Percentiles rank a stretch among this genome's conserved stretches.
Evolutionary conservation across 2,888 invertebrate species (phyloP).

Genomic region (Pseudeuparius sepicola): DNA sequence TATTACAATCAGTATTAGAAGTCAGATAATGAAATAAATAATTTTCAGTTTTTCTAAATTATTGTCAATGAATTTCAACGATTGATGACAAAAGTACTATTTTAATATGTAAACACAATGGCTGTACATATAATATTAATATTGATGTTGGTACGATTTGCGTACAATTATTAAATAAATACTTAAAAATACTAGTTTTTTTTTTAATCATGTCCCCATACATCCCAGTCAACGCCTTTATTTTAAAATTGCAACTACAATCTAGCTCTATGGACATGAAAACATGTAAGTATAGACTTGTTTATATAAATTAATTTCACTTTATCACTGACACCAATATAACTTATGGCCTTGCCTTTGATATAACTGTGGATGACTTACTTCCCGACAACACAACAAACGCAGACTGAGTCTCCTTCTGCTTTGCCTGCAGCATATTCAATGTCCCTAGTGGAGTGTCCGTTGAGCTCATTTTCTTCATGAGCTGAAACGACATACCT

Average conservation of each 20-base stretch:
- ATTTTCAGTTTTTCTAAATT: constrained; percentile 24
- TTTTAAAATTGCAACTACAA: no score
- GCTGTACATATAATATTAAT: constrained; percentile 38
- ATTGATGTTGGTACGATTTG: constrained; percentile 39
- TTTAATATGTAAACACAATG: constrained; percentile 40
- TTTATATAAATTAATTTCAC: no score
- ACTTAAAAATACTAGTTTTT: no score
- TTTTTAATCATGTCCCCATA: no score
- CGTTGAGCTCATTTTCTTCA: constrained; percentile 96
- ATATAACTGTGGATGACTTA: constrained; percentile 46
- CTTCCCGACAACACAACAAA: constrained; percentile 88
- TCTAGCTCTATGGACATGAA: no score
- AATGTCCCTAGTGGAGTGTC: constrained; percentile 95
- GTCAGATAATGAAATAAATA: constrained; percentile 27
- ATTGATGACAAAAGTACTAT: constrained; percentile 36
- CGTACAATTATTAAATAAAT: constrained; percentile 38
- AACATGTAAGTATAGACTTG: no score
- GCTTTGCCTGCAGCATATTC: constrained; percentile 89
- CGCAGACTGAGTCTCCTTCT: constrained; percentile 87
- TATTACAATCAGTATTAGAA: constrained; percentile 36
- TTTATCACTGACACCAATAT: no score
- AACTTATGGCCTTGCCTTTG: constrained; percentile 34
- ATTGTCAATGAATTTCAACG: constrained; percentile 34
- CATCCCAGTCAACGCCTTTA: no score
- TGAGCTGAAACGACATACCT: no score